These are phyloP conservation scores for Tychaedon coryphoeus DNA, from an alignment of 2,113 vertebrate genomes.

Conservation along the genomic window DNA sequence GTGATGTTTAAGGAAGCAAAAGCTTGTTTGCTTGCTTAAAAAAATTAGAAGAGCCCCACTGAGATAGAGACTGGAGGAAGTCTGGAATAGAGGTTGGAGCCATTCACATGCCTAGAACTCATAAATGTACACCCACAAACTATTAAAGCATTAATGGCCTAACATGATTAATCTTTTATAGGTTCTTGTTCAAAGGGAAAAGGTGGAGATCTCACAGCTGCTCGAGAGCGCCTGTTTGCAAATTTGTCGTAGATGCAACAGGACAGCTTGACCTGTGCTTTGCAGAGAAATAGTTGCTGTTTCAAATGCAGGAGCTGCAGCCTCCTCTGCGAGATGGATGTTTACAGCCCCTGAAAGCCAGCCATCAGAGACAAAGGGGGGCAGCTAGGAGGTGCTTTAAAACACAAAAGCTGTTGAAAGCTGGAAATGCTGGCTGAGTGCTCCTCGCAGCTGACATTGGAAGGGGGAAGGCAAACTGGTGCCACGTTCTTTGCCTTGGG, in stretches of 20 bases:
- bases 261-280: not conserved
- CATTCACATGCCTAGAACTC: not conserved
- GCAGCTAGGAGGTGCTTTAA: not conserved
- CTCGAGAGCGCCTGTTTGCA: not conserved
- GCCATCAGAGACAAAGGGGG: constrained; percentile 1
- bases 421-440: constrained; percentile 10
- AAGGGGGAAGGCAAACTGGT: not conserved
- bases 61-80: not conserved
- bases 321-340: not conserved
- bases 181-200: not conserved
- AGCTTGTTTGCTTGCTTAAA: not conserved
- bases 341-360: constrained; percentile 8
- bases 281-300: not conserved
- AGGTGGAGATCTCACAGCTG: not conserved
- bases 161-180: not conserved
- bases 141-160: not conserved
- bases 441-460: not conserved
- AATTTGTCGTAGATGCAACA: not conserved
- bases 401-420: constrained; percentile 35
- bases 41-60: not conserved
- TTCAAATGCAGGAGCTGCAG: not conserved
- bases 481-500: not conserved
- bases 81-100: not conserved
- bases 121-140: not conserved
- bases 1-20: not conserved